phyloP scores from a whole-genome alignment of 2,113 vertebrate species.

The Nycticryphes semicollaris region DNA sequence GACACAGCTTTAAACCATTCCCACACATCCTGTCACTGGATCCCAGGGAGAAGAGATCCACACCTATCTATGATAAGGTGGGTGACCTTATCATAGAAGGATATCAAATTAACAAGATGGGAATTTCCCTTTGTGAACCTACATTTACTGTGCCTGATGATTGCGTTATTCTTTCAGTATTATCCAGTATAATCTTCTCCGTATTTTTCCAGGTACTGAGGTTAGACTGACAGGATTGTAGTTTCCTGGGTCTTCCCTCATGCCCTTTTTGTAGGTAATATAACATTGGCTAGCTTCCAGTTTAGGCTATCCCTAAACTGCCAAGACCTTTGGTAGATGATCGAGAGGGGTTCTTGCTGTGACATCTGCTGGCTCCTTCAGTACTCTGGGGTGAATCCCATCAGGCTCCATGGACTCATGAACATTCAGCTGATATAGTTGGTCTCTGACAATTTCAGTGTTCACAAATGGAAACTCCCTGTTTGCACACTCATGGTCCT shows the following conservation, averaged over 20 bases:
- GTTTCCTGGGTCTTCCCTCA: neutral
- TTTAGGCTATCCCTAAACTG: neutral
- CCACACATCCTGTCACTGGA: neutral
- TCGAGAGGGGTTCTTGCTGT: neutral
- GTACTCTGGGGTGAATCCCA: neutral
- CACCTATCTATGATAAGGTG: neutral
- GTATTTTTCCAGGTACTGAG: neutral
- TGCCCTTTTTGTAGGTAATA: neutral
- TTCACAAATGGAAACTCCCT: neutral
- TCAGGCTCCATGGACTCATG: no score
- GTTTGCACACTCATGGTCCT: fast-evolving
- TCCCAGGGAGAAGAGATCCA: neutral
- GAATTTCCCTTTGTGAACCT: neutral
- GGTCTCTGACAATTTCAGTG: neutral
- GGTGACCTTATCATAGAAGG: neutral
- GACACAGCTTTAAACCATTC: neutral
- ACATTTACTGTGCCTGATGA: neutral
- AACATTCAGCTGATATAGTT: neutral
- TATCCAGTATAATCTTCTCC: neutral
- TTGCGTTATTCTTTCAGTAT: neutral
- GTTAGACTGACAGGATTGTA: neutral
- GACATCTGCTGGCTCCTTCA: neutral
- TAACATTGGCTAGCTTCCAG: neutral
- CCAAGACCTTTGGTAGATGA: neutral
- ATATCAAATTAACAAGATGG: neutral